Evolutionary conservation across 2,113 vertebrate genomes (phyloP), one percentile per base, ranked within the genome.

Genomic region (Ailurus styani): DNA sequence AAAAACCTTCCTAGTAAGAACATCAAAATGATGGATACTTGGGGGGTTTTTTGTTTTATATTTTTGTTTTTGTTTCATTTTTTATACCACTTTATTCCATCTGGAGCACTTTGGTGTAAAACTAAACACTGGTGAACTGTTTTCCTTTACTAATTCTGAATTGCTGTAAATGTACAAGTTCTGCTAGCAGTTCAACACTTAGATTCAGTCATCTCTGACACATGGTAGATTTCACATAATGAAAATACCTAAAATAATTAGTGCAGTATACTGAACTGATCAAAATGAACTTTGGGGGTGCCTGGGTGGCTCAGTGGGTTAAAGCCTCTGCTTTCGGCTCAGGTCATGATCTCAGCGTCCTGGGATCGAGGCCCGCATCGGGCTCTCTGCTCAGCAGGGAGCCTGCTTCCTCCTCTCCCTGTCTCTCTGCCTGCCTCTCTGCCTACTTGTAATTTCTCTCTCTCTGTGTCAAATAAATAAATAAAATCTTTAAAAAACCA

Each of bases 231-330:
- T 98, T 99, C 98, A 99, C 99, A 98, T 98, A 99, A 99, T 98
- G 98, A 99, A 99, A 99, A 98, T 98, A 98, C 87, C 98, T 98
- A 98, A 98, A 99, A 98, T 98, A 98, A 98, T 99, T 99, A 99
- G 99, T 99, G 98, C 98, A 99, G 98, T 98, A 99, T 98, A 99
- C 98, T 96, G 97, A 98, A 98, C 98, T 97, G 97, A 98, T 98
- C 97, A 98, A 99, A 99, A 98, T 98, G n/a, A n/a, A n/a, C n/a
- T n/a, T n/a, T n/a, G n/a, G n/a, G n/a, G n/a, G n/a, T n/a, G n/a
- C n/a, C n/a, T n/a, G n/a, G n/a, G n/a, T n/a, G n/a, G n/a, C n/a
- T n/a, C n/a, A n/a, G n/a, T n/a, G n/a, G n/a, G n/a, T n/a, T n/a
- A n/a, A n/a, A n/a, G n/a, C n/a, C n/a, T n/a, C n/a, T n/a, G n/a